phyloP scores from a whole-genome alignment of 2,797 vertebrate species.

The Poecilia wingei region DNA sequence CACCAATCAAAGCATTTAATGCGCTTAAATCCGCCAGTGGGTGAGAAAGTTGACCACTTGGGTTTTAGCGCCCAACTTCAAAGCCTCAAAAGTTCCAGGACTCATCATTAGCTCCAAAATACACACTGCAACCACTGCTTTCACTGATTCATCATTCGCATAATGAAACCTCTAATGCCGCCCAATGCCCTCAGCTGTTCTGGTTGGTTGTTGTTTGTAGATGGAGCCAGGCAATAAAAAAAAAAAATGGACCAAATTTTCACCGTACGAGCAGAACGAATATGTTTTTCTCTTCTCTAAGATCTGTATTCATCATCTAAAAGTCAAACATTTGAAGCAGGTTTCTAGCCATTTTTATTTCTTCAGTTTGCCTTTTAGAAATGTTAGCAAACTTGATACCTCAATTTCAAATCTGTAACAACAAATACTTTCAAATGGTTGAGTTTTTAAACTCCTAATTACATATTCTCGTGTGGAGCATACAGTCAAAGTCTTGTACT shows the following conservation, averaged over 20 bases:
- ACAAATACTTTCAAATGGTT: not conserved
- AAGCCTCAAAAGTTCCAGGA: conserved; percentile 63
- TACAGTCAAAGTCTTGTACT: conserved; percentile 8
- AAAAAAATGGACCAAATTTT: conserved; percentile 4
- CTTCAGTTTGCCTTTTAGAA: not conserved
- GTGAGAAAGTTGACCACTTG: conserved; percentile 68
- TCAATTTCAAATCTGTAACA: not conserved
- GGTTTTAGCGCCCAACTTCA: conserved; percentile 64
- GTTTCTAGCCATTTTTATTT: not conserved
- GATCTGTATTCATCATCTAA: conserved; percentile 12
- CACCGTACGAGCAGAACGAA: not conserved
- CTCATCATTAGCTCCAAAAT: conserved; percentile 68
- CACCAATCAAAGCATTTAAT: conserved; percentile 72
- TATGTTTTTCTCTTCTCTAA: conserved; percentile 7
- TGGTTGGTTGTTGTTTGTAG: conserved; percentile 28
- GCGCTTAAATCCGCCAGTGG: conserved; percentile 64
- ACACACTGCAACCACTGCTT: conserved; percentile 57
- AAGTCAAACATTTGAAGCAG: not conserved
- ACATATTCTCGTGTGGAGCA: not conserved
- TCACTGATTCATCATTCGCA: conserved; percentile 67
- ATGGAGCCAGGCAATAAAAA: conserved; percentile 10
- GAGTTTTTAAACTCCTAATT: not conserved
- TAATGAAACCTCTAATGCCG: conserved; percentile 61
- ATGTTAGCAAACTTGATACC: not conserved
- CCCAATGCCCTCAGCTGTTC: conserved; percentile 24